Evolutionary conservation across 2,113 vertebrate genomes (phyloP).

Genomic region (Sminthopsis crassicaudata): DNA sequence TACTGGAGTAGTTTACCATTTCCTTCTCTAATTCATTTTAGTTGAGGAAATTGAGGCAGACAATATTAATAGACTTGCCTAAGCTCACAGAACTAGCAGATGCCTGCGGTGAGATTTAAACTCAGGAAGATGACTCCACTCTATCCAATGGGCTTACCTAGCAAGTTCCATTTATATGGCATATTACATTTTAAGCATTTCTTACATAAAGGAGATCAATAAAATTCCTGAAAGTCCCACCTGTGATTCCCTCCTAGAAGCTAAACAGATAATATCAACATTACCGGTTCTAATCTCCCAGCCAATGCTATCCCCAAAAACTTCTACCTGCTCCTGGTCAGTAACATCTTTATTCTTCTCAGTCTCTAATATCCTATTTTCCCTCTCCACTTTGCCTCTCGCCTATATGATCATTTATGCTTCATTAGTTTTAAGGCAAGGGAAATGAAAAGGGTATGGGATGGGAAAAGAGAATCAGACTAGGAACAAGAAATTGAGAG

Average conservation of each 20-base stretch:
- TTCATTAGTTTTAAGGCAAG: neutral
- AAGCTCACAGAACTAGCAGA: neutral
- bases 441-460: neutral
- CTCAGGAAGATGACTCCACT: neutral
- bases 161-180: neutral
- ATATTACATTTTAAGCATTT: neutral
- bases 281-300: neutral
- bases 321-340: neutral
- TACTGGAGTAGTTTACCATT: neutral
- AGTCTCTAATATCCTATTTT: neutral
- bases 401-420: neutral
- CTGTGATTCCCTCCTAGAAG: neutral
- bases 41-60: neutral
- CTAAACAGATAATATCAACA: neutral
- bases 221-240: neutral
- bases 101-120: neutral
- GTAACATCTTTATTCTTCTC: neutral
- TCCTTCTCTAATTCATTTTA: neutral
- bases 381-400: neutral
- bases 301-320: neutral
- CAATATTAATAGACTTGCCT: neutral
- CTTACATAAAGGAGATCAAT: neutral
- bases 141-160: neutral
- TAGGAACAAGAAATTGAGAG: neutral
- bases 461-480: neutral